Evolutionary conservation across 2,888 invertebrate species (phyloP).

Genomic region (Lepeophtheirus nordmannii): DNA sequence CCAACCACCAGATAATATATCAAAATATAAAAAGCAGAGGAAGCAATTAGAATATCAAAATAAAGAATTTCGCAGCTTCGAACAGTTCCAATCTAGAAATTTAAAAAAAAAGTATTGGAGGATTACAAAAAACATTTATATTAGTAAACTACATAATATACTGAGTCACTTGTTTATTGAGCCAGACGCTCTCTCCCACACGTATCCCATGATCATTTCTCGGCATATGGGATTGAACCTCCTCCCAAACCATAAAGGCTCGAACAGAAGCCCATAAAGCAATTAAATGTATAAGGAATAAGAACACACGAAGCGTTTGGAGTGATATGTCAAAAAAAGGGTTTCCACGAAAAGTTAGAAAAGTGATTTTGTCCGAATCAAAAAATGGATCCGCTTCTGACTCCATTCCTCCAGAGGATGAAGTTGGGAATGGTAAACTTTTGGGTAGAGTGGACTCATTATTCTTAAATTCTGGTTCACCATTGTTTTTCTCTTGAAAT

Average conservation of each 20-base stretch:
- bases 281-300: background rate
- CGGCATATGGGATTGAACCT: background rate
- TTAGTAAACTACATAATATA: too few species aligned
- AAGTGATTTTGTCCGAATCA: background rate
- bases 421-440: background rate
- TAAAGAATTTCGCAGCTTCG: conserved; percentile 1
- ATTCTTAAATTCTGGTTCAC: background rate
- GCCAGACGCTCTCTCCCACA: background rate
- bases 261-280: background rate
- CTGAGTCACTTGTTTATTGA: background rate
- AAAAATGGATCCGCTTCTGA: background rate
- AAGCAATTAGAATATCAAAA: background rate
- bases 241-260: background rate
- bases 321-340: background rate
- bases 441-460: background rate
- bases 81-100: background rate
- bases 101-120: background rate
- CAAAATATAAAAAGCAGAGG: background rate
- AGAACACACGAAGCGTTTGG: background rate
- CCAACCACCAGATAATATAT: background rate
- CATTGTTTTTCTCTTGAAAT: background rate
- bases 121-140: background rate
- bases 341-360: background rate
- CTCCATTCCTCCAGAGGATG: too few species aligned
- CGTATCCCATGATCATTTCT: background rate